These are phyloP conservation scores for Pollenia angustigena DNA, from an alignment of 2,888 invertebrate species.

Conservation along the genomic window DNA sequence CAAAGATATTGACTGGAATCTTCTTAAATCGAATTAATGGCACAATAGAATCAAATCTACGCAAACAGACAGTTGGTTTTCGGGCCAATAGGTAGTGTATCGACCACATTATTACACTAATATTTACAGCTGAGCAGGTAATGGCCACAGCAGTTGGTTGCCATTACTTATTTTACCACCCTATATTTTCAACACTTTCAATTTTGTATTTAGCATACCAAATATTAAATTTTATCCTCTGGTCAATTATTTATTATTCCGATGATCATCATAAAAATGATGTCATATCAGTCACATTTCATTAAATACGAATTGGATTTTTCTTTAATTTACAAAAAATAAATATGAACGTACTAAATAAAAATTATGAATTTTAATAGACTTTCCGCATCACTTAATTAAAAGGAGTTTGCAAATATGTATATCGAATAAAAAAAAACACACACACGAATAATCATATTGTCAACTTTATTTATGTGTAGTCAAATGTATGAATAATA, in stretches of 20 bases:
- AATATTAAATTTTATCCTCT: not conserved
- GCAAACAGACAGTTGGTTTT: too few relatives aligned
- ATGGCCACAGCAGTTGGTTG: too few relatives aligned
- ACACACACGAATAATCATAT: slow-evolving; percentile 46
- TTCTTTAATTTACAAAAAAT: slow-evolving; percentile 15
- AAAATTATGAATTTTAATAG: slow-evolving; percentile 58
- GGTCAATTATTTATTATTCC: not conserved
- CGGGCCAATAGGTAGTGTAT: too few relatives aligned
- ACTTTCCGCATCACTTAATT: slow-evolving; percentile 50
- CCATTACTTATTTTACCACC: too few relatives aligned
- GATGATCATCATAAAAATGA: not conserved
- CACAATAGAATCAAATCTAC: too few relatives aligned
- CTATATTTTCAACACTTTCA: not conserved
- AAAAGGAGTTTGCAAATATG: slow-evolving; percentile 20
- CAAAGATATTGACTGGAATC: too few relatives aligned
- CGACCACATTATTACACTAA: too few relatives aligned
- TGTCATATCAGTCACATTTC: slow-evolving; percentile 47
- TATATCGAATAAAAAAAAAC: not conserved
- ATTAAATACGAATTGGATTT: slow-evolving; percentile 48
- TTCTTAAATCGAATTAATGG: too few relatives aligned
- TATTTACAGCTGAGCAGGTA: too few relatives aligned
- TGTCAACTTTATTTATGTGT: slow-evolving; percentile 12
- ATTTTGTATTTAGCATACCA: slow-evolving; percentile 14
- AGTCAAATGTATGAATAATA: slow-evolving; percentile 45
- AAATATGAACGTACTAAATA: not conserved